Conservation (phyloP, 1,140 invertebrate genomes). For the Rhagoletis zephyria region DNA sequence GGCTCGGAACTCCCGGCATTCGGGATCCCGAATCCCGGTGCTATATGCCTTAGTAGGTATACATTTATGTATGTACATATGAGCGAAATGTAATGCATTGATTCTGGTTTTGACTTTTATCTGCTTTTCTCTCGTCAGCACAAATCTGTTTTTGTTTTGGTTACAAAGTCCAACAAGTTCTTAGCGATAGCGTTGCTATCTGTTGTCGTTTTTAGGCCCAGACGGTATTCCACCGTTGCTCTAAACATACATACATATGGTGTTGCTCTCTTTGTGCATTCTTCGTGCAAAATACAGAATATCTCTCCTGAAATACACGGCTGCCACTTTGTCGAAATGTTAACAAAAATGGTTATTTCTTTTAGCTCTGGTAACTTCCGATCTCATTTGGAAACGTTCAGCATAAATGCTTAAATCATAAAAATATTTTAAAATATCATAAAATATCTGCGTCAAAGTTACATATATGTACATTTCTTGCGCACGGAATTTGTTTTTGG, state of each 20-base stretch:
- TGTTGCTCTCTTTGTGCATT: background rate
- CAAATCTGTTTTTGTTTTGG: conserved; percentile 49
- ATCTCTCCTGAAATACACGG: background rate
- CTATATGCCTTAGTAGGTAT: background rate
- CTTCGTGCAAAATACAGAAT: background rate
- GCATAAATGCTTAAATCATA: too few species aligned
- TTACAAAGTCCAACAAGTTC: conserved; percentile 34
- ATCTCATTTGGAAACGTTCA: too few species aligned
- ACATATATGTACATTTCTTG: too few species aligned
- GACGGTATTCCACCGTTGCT: conserved; percentile 20
- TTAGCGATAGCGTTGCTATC: conserved; percentile 7
- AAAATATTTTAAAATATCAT: too few species aligned
- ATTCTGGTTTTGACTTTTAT: background rate
- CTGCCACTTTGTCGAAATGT: background rate
- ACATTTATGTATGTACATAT: background rate
- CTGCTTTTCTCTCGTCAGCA: background rate
- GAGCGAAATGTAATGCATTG: background rate
- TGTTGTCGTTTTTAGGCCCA: conserved; percentile 1
- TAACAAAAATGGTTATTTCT: too few species aligned
- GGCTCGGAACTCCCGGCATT: too few species aligned
- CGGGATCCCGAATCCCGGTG: too few species aligned
- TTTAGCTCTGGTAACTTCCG: too few species aligned
- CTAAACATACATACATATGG: background rate
- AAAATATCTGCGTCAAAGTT: too few species aligned
- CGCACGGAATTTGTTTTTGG: too few species aligned